Conservation (phyloP, 1,140 invertebrate genomes). For the Chlorops oryzae region DNA sequence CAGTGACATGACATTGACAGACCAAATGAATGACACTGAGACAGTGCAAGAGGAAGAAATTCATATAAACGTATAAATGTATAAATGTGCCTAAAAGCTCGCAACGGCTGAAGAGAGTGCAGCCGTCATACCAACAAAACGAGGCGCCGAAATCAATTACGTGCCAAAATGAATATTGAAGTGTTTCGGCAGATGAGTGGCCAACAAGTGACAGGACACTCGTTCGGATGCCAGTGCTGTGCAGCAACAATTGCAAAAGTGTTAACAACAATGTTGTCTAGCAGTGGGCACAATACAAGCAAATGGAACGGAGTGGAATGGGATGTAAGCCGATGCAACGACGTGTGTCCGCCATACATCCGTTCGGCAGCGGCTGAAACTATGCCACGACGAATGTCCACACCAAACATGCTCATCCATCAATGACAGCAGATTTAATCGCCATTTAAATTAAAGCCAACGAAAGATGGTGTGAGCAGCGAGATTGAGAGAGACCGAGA, state of each 20-base stretch:
- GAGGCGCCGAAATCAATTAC: constrained; percentile 45
- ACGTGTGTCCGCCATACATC: too few species aligned
- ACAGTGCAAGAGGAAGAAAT: neutral
- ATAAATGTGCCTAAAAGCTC: too few species aligned
- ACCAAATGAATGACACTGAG: constrained; percentile 21
- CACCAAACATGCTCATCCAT: constrained; percentile 35
- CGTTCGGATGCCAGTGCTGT: too few species aligned
- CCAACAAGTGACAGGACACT: constrained; percentile 9
- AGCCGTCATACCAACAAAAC: too few species aligned
- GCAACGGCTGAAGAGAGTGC: too few species aligned
- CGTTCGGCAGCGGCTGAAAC: too few species aligned
- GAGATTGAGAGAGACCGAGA: too few species aligned
- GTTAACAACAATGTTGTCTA: too few species aligned
- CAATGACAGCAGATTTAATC: constrained; percentile 46
- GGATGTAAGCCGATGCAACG: too few species aligned
- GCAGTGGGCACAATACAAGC: neutral
- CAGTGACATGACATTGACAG: constrained; percentile 44
- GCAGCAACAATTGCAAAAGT: too few species aligned
- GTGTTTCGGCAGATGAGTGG: constrained; percentile 32
- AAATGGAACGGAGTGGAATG: neutral
- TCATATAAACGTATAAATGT: constrained; percentile 9
- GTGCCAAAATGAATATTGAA: constrained; percentile 45
- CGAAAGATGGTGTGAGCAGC: too few species aligned
- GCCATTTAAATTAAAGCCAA: constrained; percentile 45
- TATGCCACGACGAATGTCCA: neutral